These are phyloP conservation scores for Bufo bufo DNA, from an alignment of 2,113 vertebrate species.

Conservation along the genomic window DNA sequence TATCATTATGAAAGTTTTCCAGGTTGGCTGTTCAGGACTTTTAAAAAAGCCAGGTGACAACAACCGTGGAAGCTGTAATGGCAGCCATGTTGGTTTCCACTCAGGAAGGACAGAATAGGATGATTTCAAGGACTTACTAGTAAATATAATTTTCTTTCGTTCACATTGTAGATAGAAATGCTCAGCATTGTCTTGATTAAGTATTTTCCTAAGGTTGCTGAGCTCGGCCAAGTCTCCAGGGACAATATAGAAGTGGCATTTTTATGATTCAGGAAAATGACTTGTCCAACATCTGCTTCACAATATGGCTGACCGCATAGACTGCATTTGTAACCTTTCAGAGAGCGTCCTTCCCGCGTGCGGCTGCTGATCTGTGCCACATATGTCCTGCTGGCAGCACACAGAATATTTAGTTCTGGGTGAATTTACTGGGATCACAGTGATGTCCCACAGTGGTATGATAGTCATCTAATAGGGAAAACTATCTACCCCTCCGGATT, in stretches of 20 bases:
- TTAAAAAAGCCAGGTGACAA: no score
- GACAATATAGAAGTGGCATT: slow-evolving; percentile 65
- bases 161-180: neutral
- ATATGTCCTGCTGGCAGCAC: neutral
- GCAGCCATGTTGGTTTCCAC: no score
- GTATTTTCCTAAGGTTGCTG: slow-evolving; percentile 66
- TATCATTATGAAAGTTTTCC: no score
- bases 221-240: slow-evolving; percentile 64
- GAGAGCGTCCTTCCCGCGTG: neutral
- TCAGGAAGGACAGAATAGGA: no score
- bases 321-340: slow-evolving; percentile 64
- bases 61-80: no score
- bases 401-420: no score
- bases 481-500: no score
- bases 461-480: no score
- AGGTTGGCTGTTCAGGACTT: no score
- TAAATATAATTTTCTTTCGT: neutral
- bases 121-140: no score
- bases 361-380: neutral
- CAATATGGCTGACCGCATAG: slow-evolving; percentile 70
- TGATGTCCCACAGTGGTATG: no score
- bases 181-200: slow-evolving; percentile 58
- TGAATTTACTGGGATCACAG: no score
- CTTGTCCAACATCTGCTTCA: slow-evolving; percentile 71
- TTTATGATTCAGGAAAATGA: slow-evolving; percentile 70